Conservation (phyloP, 2,888 invertebrate genomes). For the Salpingus planirostris region DNA sequence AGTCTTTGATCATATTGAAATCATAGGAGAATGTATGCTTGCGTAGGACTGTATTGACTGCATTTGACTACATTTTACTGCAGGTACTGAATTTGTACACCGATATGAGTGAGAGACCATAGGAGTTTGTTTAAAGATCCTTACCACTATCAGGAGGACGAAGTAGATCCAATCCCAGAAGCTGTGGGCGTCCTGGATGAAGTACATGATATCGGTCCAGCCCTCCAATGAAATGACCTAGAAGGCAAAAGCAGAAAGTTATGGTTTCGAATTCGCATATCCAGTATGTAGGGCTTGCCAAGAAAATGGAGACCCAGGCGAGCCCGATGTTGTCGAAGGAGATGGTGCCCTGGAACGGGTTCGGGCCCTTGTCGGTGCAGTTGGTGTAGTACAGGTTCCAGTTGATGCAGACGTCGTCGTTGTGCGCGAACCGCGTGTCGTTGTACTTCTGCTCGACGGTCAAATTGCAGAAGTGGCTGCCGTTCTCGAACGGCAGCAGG, state of each 20-base stretch:
- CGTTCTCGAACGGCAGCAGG: conserved; percentile 71
- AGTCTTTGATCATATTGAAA: too few species aligned
- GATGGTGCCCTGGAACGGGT: conserved; percentile 98
- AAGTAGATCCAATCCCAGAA: conserved; percentile 99
- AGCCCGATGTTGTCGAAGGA: conserved; percentile 99
- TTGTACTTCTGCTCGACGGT: conserved; percentile 39
- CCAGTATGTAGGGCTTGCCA: conserved; percentile 54
- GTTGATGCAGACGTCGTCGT: conserved; percentile 74
- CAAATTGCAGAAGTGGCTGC: conserved; percentile 67
- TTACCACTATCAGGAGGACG: conserved; percentile 96
- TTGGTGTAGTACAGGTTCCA: conserved; percentile 98
- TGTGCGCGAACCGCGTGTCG: conserved; percentile 25
- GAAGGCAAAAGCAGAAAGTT: too few species aligned
- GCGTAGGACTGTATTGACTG: too few species aligned
- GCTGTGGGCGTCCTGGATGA: conserved; percentile 99
- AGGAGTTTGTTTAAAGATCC: too few species aligned
- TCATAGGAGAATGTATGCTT: too few species aligned
- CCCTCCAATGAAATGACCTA: conserved; percentile 99
- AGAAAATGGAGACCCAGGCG: conserved; percentile 99
- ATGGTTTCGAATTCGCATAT: too few species aligned
- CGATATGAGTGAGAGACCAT: too few species aligned
- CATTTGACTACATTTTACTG: too few species aligned
- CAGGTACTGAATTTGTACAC: too few species aligned
- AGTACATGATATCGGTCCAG: conserved; percentile 99
- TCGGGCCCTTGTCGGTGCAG: conserved; percentile 85